Percentiles rank a stretch among this genome's conserved stretches.
phyloP scores from a whole-genome alignment of 1,140 invertebrate genomes.

The Macrostomum lignano region DNA sequence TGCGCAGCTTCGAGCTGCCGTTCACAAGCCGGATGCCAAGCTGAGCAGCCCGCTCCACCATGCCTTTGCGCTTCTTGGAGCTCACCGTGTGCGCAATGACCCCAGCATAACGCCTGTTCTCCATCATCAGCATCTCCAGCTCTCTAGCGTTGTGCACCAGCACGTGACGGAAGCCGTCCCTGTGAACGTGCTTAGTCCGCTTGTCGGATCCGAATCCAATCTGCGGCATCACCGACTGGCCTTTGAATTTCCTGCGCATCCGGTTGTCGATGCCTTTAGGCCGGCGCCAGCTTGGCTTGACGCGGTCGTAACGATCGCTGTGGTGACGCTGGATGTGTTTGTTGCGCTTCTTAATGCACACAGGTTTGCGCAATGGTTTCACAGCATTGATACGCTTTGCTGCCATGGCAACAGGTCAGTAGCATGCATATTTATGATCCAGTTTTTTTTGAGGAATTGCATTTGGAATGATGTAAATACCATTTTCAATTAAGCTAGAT shows the following conservation, averaged over 20 bases:
- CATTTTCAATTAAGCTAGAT: no score
- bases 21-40: constrained; percentile 79
- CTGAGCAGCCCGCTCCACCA: constrained; percentile 82
- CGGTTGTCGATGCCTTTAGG: constrained; percentile 98
- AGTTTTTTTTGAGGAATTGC: no score
- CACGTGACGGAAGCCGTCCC: constrained; percentile 84
- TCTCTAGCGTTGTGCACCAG: constrained; percentile 59
- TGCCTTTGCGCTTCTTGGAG: constrained; percentile 71
- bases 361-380: constrained; percentile 40
- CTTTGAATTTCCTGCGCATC: constrained; percentile 88
- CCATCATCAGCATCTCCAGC: constrained; percentile 90
- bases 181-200: constrained; percentile 72
- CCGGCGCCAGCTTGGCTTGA: constrained; percentile 48
- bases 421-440: no score
- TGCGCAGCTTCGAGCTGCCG: constrained; percentile 66
- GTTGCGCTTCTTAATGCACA: constrained; percentile 71
- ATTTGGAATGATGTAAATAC: no score
- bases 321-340: constrained; percentile 71
- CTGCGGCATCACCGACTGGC: constrained; percentile 86
- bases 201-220: constrained; percentile 92
- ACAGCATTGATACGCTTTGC: no score
- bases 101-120: constrained; percentile 78
- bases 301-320: constrained; percentile 2
- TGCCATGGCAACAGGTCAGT: no score
- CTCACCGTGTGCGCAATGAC: constrained; percentile 88